phyloP scores from a whole-genome alignment of 2,113 vertebrate genomes.

The Cettia cetti region DNA sequence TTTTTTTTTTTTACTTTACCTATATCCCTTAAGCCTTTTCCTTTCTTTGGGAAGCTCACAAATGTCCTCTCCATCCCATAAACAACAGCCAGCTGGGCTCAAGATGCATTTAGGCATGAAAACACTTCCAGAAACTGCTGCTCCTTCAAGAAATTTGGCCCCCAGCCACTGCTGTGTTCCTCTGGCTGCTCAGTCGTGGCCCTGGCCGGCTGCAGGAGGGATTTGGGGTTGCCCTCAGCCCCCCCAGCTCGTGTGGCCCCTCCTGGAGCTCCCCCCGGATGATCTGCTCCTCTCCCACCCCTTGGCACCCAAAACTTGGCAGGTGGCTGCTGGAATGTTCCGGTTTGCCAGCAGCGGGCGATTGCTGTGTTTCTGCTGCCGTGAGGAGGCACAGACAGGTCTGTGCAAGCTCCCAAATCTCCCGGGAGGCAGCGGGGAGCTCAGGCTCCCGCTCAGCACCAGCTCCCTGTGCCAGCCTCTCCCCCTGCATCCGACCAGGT shows the following conservation, averaged over 20 bases:
- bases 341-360: neutral
- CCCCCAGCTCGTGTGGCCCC: neutral
- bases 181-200: neutral
- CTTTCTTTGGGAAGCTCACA: neutral
- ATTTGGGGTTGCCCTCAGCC: neutral
- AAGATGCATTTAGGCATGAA: neutral
- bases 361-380: neutral
- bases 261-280: neutral
- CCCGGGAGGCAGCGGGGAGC: neutral
- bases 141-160: neutral
- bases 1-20: neutral
- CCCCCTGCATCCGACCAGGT: neutral
- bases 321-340: slow-evolving; percentile 2
- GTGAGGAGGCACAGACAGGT: slow-evolving; percentile 37
- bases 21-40: neutral
- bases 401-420: slow-evolving; percentile 38
- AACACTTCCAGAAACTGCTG: neutral
- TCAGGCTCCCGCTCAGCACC: neutral
- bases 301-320: neutral
- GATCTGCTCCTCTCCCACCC: fast-evolving
- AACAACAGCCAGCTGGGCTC: neutral
- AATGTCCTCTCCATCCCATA: neutral
- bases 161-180: neutral
- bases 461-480: neutral
- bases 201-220: neutral